Evolutionary conservation across 2,888 invertebrate species (phyloP).

Genomic region (Stenurella melanura): DNA sequence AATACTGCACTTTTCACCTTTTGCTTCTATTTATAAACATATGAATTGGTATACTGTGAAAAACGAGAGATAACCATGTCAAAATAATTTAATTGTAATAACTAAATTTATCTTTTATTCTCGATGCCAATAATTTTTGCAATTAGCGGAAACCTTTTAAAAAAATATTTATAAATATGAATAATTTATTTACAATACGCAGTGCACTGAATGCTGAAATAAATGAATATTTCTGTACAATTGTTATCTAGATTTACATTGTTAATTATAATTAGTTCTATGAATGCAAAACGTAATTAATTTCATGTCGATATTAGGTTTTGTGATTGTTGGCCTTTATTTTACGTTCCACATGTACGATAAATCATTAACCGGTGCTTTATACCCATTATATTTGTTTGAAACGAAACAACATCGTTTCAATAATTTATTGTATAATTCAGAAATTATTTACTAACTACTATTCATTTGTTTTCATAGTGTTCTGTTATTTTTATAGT

Average conservation of each 20-base stretch:
- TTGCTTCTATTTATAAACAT: too few species aligned
- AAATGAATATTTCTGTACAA: not conserved
- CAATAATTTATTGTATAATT: constrained; percentile 17
- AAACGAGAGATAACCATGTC: too few species aligned
- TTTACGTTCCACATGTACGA: constrained; percentile 5
- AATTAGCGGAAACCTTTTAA: not conserved
- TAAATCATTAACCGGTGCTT: constrained; percentile 25
- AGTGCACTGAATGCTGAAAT: not conserved
- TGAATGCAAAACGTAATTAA: constrained; percentile 27
- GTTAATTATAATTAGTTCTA: constrained; percentile 20
- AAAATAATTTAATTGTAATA: too few species aligned
- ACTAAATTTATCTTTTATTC: too few species aligned
- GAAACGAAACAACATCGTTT: constrained; percentile 12
- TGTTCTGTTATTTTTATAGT: not conserved
- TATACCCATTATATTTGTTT: constrained; percentile 1
- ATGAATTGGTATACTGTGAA: too few species aligned
- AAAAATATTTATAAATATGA: not conserved
- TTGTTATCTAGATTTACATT: constrained; percentile 22
- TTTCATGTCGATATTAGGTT: constrained; percentile 19
- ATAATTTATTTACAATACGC: not conserved
- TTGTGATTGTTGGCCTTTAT: constrained; percentile 22
- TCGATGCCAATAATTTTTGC: not conserved
- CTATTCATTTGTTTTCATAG: not conserved
- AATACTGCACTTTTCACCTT: too few species aligned
- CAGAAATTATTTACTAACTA: constrained; percentile 1